Evolutionary conservation across 2,113 vertebrate genomes (phyloP).

Genomic region (Hippocampus comes): DNA sequence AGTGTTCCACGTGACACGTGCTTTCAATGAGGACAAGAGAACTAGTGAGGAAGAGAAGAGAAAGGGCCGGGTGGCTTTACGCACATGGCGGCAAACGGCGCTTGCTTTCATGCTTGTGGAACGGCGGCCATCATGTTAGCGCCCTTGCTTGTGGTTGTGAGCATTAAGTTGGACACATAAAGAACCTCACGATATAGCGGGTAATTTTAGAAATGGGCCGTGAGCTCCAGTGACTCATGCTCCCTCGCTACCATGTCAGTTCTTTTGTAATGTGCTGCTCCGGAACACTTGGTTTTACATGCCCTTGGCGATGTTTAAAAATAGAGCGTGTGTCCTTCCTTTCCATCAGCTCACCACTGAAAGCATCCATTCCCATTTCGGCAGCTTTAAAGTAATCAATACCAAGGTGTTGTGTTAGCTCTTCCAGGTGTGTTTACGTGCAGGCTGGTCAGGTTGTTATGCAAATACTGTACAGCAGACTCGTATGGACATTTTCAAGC

Average conservation of each 20-base stretch:
- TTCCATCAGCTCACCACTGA: not conserved
- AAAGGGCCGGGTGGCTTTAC: constrained; percentile 24
- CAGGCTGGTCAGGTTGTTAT: constrained; percentile 9
- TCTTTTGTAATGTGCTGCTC: constrained; percentile 27
- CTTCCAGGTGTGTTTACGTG: constrained; percentile 1
- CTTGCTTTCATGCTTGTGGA: constrained; percentile 28
- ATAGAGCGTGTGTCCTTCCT: not conserved
- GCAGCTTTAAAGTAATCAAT: not conserved
- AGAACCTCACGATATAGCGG: constrained; percentile 20
- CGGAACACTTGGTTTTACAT: constrained; percentile 3
- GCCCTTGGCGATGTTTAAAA: not conserved
- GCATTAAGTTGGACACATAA: constrained; percentile 28
- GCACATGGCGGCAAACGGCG: constrained; percentile 27
- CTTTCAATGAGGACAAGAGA: constrained; percentile 48
- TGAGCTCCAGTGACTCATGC: constrained; percentile 17
- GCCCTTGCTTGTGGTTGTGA: constrained; percentile 16
- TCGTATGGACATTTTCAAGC: constrained; percentile 22
- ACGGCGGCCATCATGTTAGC: constrained; percentile 25
- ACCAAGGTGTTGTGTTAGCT: not conserved
- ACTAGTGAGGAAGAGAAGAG: constrained; percentile 32
- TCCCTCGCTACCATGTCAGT: constrained; percentile 20
- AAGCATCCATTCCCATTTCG: not conserved
- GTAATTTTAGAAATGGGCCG: constrained; percentile 49
- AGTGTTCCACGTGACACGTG: constrained; percentile 60
- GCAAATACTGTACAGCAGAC: constrained; percentile 23